Evolutionary conservation across 2,797 vertebrate species (phyloP).

Genomic region (Phylloscopus collybita): DNA sequence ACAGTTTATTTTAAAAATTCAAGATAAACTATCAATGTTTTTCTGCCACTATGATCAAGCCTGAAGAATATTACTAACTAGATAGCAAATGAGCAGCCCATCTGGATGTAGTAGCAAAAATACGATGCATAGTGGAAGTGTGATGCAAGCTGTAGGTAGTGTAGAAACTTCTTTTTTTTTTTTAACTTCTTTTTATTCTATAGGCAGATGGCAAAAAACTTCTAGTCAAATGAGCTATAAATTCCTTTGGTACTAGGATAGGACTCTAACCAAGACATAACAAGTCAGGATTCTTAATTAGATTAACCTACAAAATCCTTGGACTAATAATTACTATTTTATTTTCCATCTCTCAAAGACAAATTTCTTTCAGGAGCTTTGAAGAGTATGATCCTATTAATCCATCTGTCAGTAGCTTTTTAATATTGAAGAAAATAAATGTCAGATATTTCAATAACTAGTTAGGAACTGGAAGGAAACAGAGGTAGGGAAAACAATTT

Average conservation of each 20-base stretch:
- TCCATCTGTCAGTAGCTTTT: neutral
- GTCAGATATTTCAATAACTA: neutral
- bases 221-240: constrained; percentile 12
- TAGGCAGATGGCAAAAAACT: constrained; percentile 4
- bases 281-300: constrained; percentile 31
- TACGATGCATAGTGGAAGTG: neutral
- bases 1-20: neutral
- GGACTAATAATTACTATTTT: constrained; percentile 13
- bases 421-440: neutral
- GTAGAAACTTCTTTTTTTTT: neutral
- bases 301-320: constrained; percentile 22
- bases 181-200: neutral
- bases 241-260: constrained; percentile 12
- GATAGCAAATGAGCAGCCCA: neutral
- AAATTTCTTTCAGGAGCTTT: neutral
- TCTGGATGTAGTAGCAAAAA: constrained; percentile 11
- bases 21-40: neutral
- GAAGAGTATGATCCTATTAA: neutral
- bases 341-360: neutral
- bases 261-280: constrained; percentile 14
- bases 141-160: neutral
- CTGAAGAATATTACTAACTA: neutral
- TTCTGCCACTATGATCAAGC: neutral
- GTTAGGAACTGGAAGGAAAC: neutral
- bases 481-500: neutral